These are phyloP conservation scores for Ferdinandea cuprea DNA, from an alignment of 2,888 invertebrate genomes.

Conservation along the genomic window DNA sequence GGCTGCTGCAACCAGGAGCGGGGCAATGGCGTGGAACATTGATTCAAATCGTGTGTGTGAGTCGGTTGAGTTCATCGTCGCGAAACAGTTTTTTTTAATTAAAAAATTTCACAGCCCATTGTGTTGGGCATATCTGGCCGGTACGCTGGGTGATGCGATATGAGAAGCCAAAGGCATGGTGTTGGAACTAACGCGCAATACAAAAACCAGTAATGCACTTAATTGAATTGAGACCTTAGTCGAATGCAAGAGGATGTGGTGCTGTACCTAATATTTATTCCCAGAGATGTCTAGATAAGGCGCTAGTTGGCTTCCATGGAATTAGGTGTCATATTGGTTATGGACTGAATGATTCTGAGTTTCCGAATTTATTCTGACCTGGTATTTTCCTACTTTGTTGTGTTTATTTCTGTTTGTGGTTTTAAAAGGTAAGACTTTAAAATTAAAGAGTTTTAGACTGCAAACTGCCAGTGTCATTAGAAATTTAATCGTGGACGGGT, in stretches of 20 bases:
- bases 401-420: too few species aligned
- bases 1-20: background rate
- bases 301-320: too few species aligned
- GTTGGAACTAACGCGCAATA: constrained; percentile 25
- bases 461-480: too few species aligned
- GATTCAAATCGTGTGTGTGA: constrained; percentile 57
- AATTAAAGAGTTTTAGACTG: too few species aligned
- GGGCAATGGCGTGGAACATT: constrained; percentile 36
- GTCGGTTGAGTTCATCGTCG: constrained; percentile 30
- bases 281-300: too few species aligned
- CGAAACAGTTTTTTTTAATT: constrained; percentile 60
- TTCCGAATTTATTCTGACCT: too few species aligned
- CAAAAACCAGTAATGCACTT: constrained; percentile 34
- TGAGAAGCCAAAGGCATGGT: constrained; percentile 40
- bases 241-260: background rate
- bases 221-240: constrained; percentile 41
- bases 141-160: constrained; percentile 44
- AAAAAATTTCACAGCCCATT: constrained; percentile 69
- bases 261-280: background rate
- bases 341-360: too few species aligned
- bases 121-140: background rate
- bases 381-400: too few species aligned
- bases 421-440: too few species aligned
- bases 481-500: too few species aligned
- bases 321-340: too few species aligned